Percentiles rank a stretch among this genome's conserved stretches.
phyloP scores from a whole-genome alignment of 2,888 invertebrate genomes.

The Chloroclystis v-ata region DNA sequence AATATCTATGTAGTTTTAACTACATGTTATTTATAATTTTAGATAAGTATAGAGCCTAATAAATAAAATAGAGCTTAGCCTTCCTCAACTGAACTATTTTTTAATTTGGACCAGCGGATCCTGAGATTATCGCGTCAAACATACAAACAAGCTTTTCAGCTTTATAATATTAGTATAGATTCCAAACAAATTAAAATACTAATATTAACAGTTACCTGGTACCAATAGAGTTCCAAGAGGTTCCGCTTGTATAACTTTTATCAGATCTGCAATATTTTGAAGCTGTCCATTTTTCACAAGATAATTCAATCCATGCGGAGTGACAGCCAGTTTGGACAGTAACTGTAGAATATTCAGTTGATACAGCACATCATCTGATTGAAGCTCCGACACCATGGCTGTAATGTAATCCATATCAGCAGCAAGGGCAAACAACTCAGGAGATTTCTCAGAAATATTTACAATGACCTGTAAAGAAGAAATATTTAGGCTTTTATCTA shows the following conservation, averaged over 20 bases:
- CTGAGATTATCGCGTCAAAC: too few relatives aligned
- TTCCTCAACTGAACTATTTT: too few relatives aligned
- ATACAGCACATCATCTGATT: slow-evolving; percentile 84
- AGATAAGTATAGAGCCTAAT: background rate
- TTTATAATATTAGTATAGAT: too few relatives aligned
- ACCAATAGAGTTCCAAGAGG: slow-evolving; percentile 81
- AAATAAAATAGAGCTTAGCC: background rate
- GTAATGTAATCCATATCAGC: slow-evolving; percentile 81
- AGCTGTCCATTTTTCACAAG: slow-evolving; percentile 83
- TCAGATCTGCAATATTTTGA: slow-evolving; percentile 78
- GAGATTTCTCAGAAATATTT: slow-evolving; percentile 80
- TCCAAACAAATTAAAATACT: background rate
- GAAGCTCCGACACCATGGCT: slow-evolving; percentile 81
- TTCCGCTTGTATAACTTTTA: slow-evolving; percentile 79
- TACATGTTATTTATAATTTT: too few relatives aligned
- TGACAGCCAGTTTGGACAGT: slow-evolving; percentile 83
- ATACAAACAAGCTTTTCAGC: too few relatives aligned
- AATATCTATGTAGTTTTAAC: too few relatives aligned
- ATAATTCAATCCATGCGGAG: slow-evolving; percentile 84
- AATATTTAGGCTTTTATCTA: too few relatives aligned
- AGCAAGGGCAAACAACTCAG: slow-evolving; percentile 78
- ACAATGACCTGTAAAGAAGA: slow-evolving; percentile 76
- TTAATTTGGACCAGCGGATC: too few relatives aligned
- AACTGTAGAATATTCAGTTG: slow-evolving; percentile 90
- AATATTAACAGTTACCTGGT: slow-evolving; percentile 74